Evolutionary conservation across 2,797 vertebrate species (phyloP).

Genomic region (Enteromius fasciolatus): DNA sequence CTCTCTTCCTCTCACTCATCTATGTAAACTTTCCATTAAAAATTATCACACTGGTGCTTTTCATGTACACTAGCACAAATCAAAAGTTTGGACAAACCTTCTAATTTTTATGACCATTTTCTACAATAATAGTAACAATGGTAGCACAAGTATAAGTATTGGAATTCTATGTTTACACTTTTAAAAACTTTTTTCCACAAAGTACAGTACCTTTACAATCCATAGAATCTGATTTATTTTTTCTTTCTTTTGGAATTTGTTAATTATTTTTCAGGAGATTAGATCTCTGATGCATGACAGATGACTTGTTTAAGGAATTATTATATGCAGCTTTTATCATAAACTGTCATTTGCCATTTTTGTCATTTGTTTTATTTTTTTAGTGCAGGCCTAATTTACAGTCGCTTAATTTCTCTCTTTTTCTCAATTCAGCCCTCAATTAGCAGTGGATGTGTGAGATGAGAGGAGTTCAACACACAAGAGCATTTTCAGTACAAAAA

Average conservation of each 20-base stretch:
- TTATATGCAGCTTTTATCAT: background rate
- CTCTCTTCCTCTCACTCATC: background rate
- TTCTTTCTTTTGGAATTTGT: background rate
- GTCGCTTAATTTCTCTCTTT: too few species aligned
- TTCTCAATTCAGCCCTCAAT: too few species aligned
- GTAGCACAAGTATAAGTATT: background rate
- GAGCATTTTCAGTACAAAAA: too few species aligned
- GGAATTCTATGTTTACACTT: background rate
- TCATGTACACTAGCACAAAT: background rate
- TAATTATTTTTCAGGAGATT: too few species aligned
- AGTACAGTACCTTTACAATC: too few species aligned
- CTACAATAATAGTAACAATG: background rate
- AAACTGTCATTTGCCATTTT: too few species aligned
- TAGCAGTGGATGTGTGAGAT: too few species aligned
- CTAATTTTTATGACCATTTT: background rate
- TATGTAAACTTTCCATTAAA: background rate
- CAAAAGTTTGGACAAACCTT: background rate
- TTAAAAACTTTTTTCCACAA: too few species aligned
- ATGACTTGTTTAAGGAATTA: background rate
- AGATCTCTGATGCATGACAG: background rate
- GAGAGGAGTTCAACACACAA: too few species aligned
- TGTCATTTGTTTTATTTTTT: background rate
- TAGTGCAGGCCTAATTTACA: too few species aligned
- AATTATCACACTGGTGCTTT: background rate
- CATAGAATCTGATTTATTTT: too few species aligned